Evolutionary conservation across 2,113 vertebrate genomes (phyloP).

Genomic region (Larimichthys crocea): DNA sequence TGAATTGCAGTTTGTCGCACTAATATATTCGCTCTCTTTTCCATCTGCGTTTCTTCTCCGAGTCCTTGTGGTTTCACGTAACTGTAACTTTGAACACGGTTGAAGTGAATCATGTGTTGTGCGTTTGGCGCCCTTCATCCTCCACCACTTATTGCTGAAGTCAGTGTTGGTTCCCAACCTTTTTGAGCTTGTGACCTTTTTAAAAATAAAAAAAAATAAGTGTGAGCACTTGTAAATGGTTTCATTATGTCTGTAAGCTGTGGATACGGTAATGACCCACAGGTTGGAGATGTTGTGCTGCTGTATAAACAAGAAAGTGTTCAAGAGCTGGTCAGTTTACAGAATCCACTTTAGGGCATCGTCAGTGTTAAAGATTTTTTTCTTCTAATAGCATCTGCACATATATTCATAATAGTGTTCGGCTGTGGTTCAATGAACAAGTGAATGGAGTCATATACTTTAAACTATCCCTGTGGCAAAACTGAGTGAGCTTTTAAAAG

Average conservation of each 20-base stretch:
- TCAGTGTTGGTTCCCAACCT: neutral
- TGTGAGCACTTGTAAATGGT: neutral
- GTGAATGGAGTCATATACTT: neutral
- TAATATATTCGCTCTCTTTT: neutral
- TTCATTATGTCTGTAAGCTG: neutral
- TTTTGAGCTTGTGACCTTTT: neutral
- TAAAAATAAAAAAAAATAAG: neutral
- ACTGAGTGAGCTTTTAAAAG: constrained; percentile 12
- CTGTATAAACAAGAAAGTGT: neutral
- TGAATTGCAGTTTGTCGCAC: neutral
- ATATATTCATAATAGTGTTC: constrained; percentile 6
- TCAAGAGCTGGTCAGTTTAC: neutral
- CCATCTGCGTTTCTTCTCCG: neutral
- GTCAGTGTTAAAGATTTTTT: neutral
- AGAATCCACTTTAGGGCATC: neutral
- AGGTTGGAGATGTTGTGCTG: neutral
- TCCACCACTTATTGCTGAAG: neutral
- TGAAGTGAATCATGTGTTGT: neutral
- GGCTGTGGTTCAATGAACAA: neutral
- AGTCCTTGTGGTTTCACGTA: neutral
- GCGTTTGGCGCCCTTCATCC: neutral
- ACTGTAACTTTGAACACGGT: neutral
- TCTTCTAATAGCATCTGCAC: neutral
- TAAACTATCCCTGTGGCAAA: constrained; percentile 33
- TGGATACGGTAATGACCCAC: too few species aligned